Percentiles rank a stretch among this genome's conserved stretches.
Evolutionary conservation across 2,797 vertebrate species (phyloP).

Genomic region (Mycteria americana): DNA sequence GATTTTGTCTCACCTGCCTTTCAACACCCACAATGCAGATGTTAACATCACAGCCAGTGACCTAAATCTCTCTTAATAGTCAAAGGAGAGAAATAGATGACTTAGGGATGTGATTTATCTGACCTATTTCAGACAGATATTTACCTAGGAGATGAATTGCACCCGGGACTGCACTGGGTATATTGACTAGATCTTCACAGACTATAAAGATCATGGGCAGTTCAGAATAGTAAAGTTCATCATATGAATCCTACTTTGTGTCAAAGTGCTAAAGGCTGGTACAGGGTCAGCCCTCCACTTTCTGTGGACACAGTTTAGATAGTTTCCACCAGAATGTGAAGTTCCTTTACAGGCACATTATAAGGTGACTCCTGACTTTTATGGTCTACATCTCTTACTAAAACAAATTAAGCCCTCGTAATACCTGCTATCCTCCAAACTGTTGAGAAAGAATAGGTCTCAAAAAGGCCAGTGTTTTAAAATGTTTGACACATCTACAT

Average conservation of each 20-base stretch:
- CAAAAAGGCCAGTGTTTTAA: not conserved
- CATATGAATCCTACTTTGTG: not conserved
- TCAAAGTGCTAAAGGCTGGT: not conserved
- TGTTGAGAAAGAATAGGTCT: not conserved
- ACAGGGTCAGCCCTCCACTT: not conserved
- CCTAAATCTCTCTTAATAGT: conserved; percentile 20
- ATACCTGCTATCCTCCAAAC: not conserved
- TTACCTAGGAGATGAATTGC: conserved; percentile 25
- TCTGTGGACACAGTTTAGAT: not conserved
- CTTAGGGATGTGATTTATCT: conserved; percentile 12
- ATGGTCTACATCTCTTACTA: not conserved
- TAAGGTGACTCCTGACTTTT: not conserved
- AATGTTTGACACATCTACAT: not conserved
- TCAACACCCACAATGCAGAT: not conserved
- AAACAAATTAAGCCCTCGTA: not conserved
- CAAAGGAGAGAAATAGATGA: conserved; percentile 2
- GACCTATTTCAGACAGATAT: conserved; percentile 33
- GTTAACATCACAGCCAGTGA: not conserved
- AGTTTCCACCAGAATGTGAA: not conserved
- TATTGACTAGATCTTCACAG: not conserved
- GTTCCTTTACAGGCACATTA: not conserved
- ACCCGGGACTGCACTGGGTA: not conserved
- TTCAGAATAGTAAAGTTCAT: conserved; percentile 6
- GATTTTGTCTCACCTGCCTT: not conserved
- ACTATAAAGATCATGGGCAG: not conserved